Evolutionary conservation across 2,797 vertebrate genomes (phyloP).

Genomic region (Megaceryle alcyon): DNA sequence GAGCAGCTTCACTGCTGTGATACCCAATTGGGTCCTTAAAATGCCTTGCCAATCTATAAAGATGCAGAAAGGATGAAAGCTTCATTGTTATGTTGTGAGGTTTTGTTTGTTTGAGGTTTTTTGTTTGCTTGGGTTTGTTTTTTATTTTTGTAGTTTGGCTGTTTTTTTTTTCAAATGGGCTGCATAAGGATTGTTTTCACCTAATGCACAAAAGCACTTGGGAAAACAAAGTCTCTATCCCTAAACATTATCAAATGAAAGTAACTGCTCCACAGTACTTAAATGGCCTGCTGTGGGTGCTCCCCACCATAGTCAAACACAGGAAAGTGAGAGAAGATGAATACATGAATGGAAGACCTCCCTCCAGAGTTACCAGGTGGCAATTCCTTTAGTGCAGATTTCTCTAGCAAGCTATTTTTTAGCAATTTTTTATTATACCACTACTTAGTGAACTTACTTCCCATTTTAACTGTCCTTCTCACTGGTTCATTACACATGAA

Average conservation of each 20-base stretch:
- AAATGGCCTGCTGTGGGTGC: background rate
- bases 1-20: background rate
- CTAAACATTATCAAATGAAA: background rate
- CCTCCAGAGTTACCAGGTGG: background rate
- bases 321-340: background rate
- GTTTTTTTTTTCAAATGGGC: background rate
- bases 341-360: background rate
- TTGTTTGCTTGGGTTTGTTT: too few species aligned
- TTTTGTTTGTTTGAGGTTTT: background rate
- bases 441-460: background rate
- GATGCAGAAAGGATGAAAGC: background rate
- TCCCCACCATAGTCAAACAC: background rate
- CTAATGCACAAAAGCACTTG: background rate
- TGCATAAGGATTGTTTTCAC: background rate
- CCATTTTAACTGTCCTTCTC: background rate
- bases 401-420: background rate
- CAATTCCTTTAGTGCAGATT: background rate
- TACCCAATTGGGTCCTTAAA: background rate
- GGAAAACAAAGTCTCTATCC: background rate
- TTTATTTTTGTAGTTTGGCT: background rate
- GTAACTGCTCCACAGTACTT: background rate
- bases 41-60: background rate
- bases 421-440: background rate
- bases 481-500: background rate
- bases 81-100: background rate